These are phyloP conservation scores for Machimus rusticus DNA, from an alignment of 2,888 invertebrate genomes.

Conservation along the genomic window DNA sequence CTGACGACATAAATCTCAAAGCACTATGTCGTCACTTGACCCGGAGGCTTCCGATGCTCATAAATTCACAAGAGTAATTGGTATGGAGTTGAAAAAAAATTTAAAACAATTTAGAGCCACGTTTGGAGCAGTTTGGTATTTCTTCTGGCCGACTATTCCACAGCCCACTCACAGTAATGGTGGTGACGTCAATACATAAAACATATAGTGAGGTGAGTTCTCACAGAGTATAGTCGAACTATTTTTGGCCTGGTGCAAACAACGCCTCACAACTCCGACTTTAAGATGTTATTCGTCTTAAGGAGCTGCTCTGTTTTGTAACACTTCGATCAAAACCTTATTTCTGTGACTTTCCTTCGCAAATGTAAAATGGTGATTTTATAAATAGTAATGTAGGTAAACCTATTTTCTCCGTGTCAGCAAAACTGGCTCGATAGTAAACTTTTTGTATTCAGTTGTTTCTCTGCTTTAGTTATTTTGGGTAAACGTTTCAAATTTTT, in stretches of 20 bases:
- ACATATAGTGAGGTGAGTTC: neutral
- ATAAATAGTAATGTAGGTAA: too few species aligned
- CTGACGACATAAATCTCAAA: slow-evolving; percentile 51
- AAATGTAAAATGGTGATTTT: too few species aligned
- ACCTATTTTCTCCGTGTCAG: too few species aligned
- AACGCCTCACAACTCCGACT: too few species aligned
- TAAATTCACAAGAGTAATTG: slow-evolving; percentile 52
- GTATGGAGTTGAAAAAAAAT: slow-evolving; percentile 39
- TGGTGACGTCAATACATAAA: neutral
- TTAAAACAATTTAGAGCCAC: slow-evolving; percentile 31
- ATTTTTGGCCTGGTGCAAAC: neutral
- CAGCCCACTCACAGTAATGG: neutral
- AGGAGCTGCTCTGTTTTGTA: too few species aligned
- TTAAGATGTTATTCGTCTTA: too few species aligned
- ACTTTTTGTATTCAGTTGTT: too few species aligned
- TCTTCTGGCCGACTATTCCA: neutral
- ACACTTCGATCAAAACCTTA: too few species aligned
- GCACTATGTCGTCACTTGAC: slow-evolving; percentile 53
- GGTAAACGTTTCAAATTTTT: too few species aligned
- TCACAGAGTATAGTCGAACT: neutral
- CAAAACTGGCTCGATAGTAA: too few species aligned
- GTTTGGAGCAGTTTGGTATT: neutral
- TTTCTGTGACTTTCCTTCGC: too few species aligned
- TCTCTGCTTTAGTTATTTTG: too few species aligned
- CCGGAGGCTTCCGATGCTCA: slow-evolving; percentile 50